phyloP scores from a whole-genome alignment of 2,113 vertebrate species.

The Tyto alba region DNA sequence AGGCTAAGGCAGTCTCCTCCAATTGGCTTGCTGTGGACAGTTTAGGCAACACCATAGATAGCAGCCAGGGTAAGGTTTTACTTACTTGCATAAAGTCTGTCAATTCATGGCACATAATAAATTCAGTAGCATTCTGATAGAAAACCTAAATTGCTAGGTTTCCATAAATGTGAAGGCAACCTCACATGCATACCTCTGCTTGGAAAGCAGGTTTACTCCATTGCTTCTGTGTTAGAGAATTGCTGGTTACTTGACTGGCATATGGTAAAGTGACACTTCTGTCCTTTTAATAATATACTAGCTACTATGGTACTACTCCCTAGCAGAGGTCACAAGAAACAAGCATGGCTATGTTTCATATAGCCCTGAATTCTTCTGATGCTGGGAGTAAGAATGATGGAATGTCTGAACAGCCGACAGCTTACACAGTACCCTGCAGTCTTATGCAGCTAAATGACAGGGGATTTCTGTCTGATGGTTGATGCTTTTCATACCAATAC shows the following conservation, averaged over 20 bases:
- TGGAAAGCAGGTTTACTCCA: rapidly evolving
- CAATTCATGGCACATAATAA: neutral
- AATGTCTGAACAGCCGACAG: neutral
- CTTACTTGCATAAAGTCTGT: neutral
- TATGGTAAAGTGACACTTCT: neutral
- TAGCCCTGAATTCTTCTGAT: neutral
- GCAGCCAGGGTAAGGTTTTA: constrained; percentile 76
- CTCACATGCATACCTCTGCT: rapidly evolving
- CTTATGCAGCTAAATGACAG: neutral
- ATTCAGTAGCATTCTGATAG: rapidly evolving
- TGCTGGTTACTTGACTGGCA: neutral
- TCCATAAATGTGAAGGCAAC: rapidly evolving
- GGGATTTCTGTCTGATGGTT: neutral
- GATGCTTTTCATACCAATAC: rapidly evolving
- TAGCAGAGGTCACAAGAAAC: neutral
- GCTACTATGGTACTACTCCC: rapidly evolving
- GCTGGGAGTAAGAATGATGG: neutral
- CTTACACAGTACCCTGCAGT: neutral
- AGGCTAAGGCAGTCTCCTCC: constrained; percentile 79
- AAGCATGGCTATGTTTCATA: neutral
- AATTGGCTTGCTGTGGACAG: constrained; percentile 79
- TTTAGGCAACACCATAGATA: constrained; percentile 73
- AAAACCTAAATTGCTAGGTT: neutral
- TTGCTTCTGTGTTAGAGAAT: neutral
- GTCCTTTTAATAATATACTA: neutral